These are phyloP conservation scores for Drosophila tropicalis DNA, from an alignment of 1,140 invertebrate genomes.

Conservation along the genomic window DNA sequence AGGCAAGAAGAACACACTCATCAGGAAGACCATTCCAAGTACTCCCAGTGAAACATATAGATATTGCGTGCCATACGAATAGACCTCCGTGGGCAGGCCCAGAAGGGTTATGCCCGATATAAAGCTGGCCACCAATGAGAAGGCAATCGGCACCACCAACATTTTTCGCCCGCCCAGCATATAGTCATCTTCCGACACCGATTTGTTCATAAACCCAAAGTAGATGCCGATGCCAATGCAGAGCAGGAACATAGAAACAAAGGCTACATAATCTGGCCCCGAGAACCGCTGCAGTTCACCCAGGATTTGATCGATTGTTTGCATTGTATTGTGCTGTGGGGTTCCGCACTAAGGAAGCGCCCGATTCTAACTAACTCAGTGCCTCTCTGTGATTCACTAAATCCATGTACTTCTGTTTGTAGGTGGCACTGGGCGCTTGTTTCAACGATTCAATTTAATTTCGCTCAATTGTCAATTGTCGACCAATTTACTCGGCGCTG, in stretches of 20 bases:
- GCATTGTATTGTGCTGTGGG: conserved; percentile 43
- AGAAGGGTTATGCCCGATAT: conserved; percentile 96
- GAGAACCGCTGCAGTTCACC: conserved; percentile 83
- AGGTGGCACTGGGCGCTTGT: conserved; percentile 32
- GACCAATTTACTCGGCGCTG: conserved; percentile 57
- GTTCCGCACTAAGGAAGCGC: conserved; percentile 1
- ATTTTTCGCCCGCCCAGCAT: conserved; percentile 86
- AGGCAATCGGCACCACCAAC: conserved; percentile 84
- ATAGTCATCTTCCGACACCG: conserved; percentile 85
- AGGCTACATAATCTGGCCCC: conserved; percentile 84
- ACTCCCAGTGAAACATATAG: conserved; percentile 87
- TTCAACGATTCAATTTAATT: conserved; percentile 70
- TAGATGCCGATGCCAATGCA: conserved; percentile 87
- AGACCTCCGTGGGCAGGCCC: conserved; percentile 95
- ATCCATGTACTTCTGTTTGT: conserved; percentile 42
- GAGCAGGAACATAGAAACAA: conserved; percentile 84
- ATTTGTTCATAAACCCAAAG: conserved; percentile 85
- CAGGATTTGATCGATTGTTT: conserved; percentile 85
- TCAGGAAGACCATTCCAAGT: conserved; percentile 87
- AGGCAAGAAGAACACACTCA: conserved; percentile 88
- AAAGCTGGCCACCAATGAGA: conserved; percentile 88
- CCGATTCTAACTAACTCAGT: conserved; percentile 30
- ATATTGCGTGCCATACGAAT: conserved; percentile 93
- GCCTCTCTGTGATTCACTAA: conserved; percentile 45
- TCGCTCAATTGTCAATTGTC: conserved; percentile 77